Evolutionary conservation across 2,113 vertebrate species (phyloP), one percentile per base, ranked within the genome.

Genomic region (Panthera uncia): DNA sequence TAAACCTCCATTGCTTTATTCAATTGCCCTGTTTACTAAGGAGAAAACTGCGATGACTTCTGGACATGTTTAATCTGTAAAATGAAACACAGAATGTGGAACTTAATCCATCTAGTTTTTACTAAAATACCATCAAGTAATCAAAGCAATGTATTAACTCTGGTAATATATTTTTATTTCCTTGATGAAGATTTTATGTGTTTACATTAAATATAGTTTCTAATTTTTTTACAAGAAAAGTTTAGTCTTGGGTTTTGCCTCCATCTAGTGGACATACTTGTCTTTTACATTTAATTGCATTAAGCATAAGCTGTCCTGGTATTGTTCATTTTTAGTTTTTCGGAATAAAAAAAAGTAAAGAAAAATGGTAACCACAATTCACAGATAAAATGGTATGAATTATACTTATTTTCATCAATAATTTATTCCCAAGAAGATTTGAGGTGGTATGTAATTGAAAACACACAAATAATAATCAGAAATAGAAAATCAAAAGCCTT

Each of bases 181-280:
- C 57, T 94, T 97, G 23, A 66, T 63, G 76, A 81, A 89, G 15
- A 85, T 21, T 57, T 57, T 16, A 48, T 76, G 41, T 45, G 61
- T 92, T 89, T 71, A 68, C 15, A 25, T 57, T 91, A 61, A 71
- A 41, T 73, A 71, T 5, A 31, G 41, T 89, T 57, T 88, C 68
- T 85, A 69, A 74, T 8, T 41, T 87, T 87, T 79, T 14, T 55
- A 79, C 5, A 45, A 74, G 33, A 45, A 91, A 89, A 63, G 16
- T 57, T 82, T 85, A 84, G 14, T 52, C 45, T 91, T 92, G 80
- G 19, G 66, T 81, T 98, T 91, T 95, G 71, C 29, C 73, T 96
- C 96, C 97, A 93, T 84, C 94, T 97, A 91, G 95, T 97, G 97
- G 93, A 61, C 73, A 94, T 78, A 15, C 38, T 85, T 27, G 9